phyloP scores from a whole-genome alignment of 1,140 invertebrate genomes.

The Drosophila ironensis region DNA sequence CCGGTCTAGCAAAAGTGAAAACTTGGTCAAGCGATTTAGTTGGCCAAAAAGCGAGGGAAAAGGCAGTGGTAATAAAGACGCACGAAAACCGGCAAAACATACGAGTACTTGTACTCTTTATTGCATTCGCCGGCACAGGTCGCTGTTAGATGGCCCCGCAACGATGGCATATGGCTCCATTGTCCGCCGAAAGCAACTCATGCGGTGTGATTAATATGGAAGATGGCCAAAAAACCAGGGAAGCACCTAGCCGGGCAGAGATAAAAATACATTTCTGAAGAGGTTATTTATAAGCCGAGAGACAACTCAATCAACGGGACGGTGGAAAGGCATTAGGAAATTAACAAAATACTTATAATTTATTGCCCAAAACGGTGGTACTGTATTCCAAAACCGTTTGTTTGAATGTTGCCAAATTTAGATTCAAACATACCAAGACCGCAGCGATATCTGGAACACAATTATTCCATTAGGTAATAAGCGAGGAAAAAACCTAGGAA shows the following conservation, averaged over 20 bases:
- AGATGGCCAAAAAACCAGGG: slow-evolving; percentile 62
- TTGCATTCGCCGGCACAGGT: slow-evolving; percentile 41
- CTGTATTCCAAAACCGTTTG: slow-evolving; percentile 12
- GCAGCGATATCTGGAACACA: slow-evolving; percentile 23
- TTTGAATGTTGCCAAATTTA: slow-evolving; percentile 36
- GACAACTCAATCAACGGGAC: slow-evolving; percentile 58
- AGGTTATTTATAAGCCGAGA: slow-evolving; percentile 29
- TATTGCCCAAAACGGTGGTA: background rate
- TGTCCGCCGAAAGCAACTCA: slow-evolving; percentile 70
- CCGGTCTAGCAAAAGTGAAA: slow-evolving; percentile 40
- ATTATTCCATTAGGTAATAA: slow-evolving; percentile 32
- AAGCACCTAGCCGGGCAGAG: background rate
- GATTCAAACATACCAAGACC: background rate
- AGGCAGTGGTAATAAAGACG: background rate
- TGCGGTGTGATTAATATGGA: slow-evolving; percentile 73
- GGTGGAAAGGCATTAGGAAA: background rate
- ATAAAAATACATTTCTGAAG: slow-evolving; percentile 18
- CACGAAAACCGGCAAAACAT: slow-evolving; percentile 7
- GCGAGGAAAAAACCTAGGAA: slow-evolving; percentile 1
- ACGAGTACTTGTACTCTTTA: too few relatives aligned
- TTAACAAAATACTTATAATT: background rate
- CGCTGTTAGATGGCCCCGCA: slow-evolving; percentile 21
- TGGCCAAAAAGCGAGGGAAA: slow-evolving; percentile 34
- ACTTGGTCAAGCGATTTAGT: slow-evolving; percentile 50
- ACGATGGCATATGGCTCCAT: slow-evolving; percentile 58